phyloP scores from a whole-genome alignment of 2,113 vertebrate species.

The Bungarus multicinctus region DNA sequence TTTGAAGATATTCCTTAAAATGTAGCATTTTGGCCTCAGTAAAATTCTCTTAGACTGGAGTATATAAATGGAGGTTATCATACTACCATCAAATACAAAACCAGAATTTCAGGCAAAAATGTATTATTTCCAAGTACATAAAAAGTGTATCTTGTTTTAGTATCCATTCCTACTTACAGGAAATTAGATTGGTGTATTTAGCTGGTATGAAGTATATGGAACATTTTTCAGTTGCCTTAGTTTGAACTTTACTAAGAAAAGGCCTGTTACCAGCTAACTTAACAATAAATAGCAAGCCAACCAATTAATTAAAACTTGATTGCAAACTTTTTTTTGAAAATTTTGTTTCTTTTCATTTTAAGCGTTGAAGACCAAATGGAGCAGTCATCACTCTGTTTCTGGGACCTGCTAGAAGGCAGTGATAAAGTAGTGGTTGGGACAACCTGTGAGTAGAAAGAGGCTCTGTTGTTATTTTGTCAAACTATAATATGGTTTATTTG shows the following conservation, averaged over 20 bases:
- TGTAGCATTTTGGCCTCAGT: background rate
- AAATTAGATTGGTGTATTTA: background rate
- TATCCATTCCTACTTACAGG: background rate
- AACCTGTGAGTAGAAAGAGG: slow-evolving; percentile 81
- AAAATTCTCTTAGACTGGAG: background rate
- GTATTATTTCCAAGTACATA: background rate
- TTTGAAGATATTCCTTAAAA: background rate
- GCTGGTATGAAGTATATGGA: background rate
- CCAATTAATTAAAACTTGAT: background rate
- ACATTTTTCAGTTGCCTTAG: background rate
- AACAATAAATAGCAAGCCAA: background rate
- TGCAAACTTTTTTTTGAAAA: background rate
- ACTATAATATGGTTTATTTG: background rate
- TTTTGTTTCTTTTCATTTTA: slow-evolving; percentile 19
- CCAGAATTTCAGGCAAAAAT: background rate
- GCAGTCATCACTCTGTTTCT: slow-evolving; percentile 79
- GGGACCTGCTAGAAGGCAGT: slow-evolving; percentile 90
- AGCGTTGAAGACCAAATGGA: slow-evolving; percentile 93
- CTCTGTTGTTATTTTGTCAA: background rate
- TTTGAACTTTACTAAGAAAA: background rate
- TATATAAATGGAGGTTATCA: background rate
- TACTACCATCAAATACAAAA: background rate
- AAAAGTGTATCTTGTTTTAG: background rate
- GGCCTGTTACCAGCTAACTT: background rate
- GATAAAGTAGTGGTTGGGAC: slow-evolving; percentile 89